Percentiles rank a stretch among this genome's conserved stretches.
phyloP scores from a whole-genome alignment of 1,140 invertebrate species.

The Diabrotica virgifera region DNA sequence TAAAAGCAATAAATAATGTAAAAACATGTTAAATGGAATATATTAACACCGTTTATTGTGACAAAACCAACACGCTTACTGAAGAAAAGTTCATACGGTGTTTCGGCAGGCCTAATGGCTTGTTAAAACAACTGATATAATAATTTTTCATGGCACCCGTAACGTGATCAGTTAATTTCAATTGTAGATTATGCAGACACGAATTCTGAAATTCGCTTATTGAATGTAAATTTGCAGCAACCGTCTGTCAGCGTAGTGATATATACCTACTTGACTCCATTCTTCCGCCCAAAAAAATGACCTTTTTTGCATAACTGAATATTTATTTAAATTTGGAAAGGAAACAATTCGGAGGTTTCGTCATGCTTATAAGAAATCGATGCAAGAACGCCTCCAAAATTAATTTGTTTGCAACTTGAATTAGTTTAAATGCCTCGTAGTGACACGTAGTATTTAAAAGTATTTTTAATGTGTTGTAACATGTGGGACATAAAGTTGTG shows the following conservation, averaged over 20 bases:
- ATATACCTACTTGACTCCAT: conserved; percentile 9
- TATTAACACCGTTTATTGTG: too few species aligned
- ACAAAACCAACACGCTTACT: too few species aligned
- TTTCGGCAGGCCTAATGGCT: too few species aligned
- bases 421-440: neutral
- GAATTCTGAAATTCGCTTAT: conserved; percentile 14
- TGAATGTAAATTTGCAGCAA: conserved; percentile 17
- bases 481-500: too few species aligned
- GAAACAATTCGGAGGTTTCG: conserved; percentile 8
- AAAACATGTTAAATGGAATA: too few species aligned
- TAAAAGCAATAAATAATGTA: too few species aligned
- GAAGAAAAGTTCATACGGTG: too few species aligned
- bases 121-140: too few species aligned
- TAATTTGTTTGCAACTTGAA: neutral
- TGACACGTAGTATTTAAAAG: neutral
- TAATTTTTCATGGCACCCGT: too few species aligned
- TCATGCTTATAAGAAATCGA: neutral
- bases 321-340: conserved; percentile 11
- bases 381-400: neutral
- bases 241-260: conserved; percentile 13
- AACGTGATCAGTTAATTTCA: conserved; percentile 8
- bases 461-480: too few species aligned
- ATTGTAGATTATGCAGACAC: conserved; percentile 14
- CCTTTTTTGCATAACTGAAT: neutral
- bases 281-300: neutral